phyloP scores from a whole-genome alignment of 1,140 invertebrate genomes.

The Dreissena rostriformis region DNA sequence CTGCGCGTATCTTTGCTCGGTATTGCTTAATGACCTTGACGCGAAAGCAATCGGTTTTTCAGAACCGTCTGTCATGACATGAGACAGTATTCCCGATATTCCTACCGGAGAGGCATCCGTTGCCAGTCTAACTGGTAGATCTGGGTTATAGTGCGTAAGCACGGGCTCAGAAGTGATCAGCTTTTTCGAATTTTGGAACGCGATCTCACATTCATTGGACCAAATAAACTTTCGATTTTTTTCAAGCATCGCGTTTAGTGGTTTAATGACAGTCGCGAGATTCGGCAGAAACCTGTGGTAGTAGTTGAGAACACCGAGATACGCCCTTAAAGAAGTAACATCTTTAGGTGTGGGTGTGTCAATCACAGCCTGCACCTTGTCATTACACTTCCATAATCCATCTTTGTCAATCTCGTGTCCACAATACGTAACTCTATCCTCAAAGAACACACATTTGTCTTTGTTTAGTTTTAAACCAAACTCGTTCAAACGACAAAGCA shows the following conservation, averaged over 20 bases:
- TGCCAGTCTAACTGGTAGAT: constrained; percentile 70
- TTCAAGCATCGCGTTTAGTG: constrained; percentile 50
- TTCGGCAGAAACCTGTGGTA: constrained; percentile 55
- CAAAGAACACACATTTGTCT: constrained; percentile 22
- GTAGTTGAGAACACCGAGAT: constrained; percentile 59
- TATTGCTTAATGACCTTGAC: constrained; percentile 78
- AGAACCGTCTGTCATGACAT: constrained; percentile 76
- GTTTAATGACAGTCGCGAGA: constrained; percentile 25
- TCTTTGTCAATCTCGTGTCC: constrained; percentile 11
- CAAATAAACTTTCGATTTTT: constrained; percentile 51
- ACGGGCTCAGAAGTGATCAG: constrained; percentile 50
- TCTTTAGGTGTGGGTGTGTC: constrained; percentile 45
- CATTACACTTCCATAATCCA: constrained; percentile 11
- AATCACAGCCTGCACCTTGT: constrained; percentile 56
- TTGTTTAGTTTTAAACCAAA: constrained; percentile 1
- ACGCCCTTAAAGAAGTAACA: constrained; percentile 45
- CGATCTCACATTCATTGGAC: constrained; percentile 8
- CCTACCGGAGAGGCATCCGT: constrained; percentile 82
- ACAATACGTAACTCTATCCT: constrained; percentile 12
- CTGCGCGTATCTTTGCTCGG: constrained; percentile 82
- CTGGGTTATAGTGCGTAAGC: constrained; percentile 55
- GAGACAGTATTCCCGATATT: constrained; percentile 81
- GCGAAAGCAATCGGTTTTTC: constrained; percentile 81
- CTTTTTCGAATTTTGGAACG: constrained; percentile 47
- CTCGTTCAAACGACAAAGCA: constrained; percentile 40